These are phyloP conservation scores for Prunella fulvescens DNA, from an alignment of 2,113 vertebrate species.

Conservation along the genomic window DNA sequence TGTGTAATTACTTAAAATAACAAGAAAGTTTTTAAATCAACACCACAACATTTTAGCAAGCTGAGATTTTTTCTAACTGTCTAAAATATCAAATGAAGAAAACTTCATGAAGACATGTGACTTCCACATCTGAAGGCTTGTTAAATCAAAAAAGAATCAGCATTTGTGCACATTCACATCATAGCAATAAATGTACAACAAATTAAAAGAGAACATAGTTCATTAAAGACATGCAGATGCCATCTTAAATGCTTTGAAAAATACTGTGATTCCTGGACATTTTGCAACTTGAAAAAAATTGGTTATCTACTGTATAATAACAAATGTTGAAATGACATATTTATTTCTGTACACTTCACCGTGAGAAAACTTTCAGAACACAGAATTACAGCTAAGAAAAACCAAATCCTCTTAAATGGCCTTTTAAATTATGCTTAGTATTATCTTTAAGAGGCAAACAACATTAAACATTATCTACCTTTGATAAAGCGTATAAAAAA, in stretches of 20 bases:
- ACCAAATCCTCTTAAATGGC: not conserved
- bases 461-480: not conserved
- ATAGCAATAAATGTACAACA: not conserved
- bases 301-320: not conserved
- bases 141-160: not conserved
- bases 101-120: not conserved
- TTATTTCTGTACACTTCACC: not conserved
- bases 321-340: not conserved
- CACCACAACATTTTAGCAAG: not conserved
- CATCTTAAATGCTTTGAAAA: constrained; percentile 13
- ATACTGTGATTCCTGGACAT: not conserved
- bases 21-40: not conserved
- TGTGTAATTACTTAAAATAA: not conserved
- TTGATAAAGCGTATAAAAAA: no score
- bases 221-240: not conserved
- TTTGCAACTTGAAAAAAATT: not conserved
- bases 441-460: constrained; percentile 13
- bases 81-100: not conserved
- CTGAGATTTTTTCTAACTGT: not conserved
- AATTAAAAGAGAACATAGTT: not conserved
- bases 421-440: not conserved
- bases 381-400: constrained; percentile 11
- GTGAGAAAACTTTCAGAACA: not conserved
- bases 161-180: not conserved
- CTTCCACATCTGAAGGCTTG: not conserved